Base-by-base conservation (phyloP, 2,113 vertebrate genomes). In the Zapus hudsonius region DNA sequence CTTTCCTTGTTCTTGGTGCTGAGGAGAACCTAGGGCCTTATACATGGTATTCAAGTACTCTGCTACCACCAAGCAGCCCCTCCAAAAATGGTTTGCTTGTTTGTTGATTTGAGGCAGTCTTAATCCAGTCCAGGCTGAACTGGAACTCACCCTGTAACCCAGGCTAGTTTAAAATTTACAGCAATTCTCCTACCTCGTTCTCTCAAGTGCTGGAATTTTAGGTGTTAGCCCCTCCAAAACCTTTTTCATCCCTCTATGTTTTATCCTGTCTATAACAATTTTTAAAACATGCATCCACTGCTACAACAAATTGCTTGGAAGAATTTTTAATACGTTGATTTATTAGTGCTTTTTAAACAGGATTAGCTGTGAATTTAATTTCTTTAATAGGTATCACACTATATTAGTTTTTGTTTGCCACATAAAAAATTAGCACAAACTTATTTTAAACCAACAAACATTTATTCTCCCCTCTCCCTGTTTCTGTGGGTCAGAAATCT, bases 291-390 rank as follows among this genome's bases (percentile, higher is more conserved):
- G n/a, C 33, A 7, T 74, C 31, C 72, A 76, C 67, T 74, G 90
- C 23, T 80, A 38, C 19, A 94, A 80, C n/a, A 90, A 85, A 38
- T 80, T 74, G 12, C 44, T 85, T 88, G 36, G 78, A 36, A 7
- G 29, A 57, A 80, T 33, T 67, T 94, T 80, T 93, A 89, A 38
- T 12, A 33, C 20, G 11, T 20, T 90, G 33, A 80, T 31, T 44
- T 94, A 55, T 17, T 66, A 59, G 17, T 66, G 38, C 25, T 74
- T 94, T 59, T n/a, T 74, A 80, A 67, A 10, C 11, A 80, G 10
- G 36, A 80, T 85, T 80, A 73, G 84, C 42, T 89, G 42, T 78
- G 33, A 84, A 72, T 69, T 52, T 93, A 29, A 83, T 78, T 72
- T 85, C 38, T 89, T 84, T 79, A 29, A 89, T n/a, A 40, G 15